Base-by-base conservation (phyloP, 2,797 vertebrate species). In the Taenioides sp. region DNA sequence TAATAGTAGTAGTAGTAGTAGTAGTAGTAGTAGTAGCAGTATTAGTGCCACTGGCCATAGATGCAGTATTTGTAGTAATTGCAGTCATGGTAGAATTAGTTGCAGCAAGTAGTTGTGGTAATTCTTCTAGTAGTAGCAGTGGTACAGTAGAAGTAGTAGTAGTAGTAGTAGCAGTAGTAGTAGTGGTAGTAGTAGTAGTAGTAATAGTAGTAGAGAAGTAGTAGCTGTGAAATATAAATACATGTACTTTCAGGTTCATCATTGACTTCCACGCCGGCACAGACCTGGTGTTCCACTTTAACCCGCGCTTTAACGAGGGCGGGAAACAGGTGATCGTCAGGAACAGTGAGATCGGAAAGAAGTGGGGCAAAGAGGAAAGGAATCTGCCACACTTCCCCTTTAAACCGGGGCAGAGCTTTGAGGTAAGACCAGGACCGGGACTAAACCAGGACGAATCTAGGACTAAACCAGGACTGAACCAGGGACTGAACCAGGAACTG, bases 311-410 rank as follows among this genome's bases (percentile, higher is more conserved):
- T 71, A 88, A 89, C 0, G 89, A 91, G 1, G 0, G 0, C 0
- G 85, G 87, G 16, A 37, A 0, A 27, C 43, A 78, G 68, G 72
- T 69, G 76, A 67, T 90, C 1, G 70, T 91, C 23, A 79, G 85
- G 55, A 91, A 91, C 85, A 76, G 55, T 77, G 4, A 16, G 18
- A 52, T 87, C 0, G 0, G 1, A 0, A 0, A 31, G 0, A 62
- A 17, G 0, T 91, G 90, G 90, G 88, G 88, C 2, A 22, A 1
- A 4, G 90, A 91, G 40, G 88, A 91, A 70, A 14, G 87, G 17
- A 40, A 77, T 0, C 14, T 37, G 18, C 0, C 0, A 0, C 1
- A 1, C 22, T 89, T 90, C 65, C 90, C 90, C 17, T 89, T 91
- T 2, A 0, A 0, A 14, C 17, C 0, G 1, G 88, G 84, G 3